Conservation (phyloP, 2,797 vertebrate genomes). For the Acanthiza pusilla region DNA sequence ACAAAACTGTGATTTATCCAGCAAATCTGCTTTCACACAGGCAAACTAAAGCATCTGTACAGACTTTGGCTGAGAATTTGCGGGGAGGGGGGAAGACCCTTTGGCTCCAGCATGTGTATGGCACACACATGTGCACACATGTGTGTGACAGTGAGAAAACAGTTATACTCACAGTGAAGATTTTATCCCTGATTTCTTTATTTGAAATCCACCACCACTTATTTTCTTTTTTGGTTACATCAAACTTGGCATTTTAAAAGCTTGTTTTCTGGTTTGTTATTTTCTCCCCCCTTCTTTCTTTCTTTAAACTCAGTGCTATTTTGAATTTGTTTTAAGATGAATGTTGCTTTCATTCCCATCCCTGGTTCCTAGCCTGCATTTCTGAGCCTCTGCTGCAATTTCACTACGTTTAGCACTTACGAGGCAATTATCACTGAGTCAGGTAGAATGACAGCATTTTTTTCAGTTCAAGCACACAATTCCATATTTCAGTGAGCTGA, state of each 20-base stretch:
- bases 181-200: conserved; percentile 64
- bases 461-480: conserved; percentile 45
- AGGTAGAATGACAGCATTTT: conserved; percentile 62
- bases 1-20: background rate
- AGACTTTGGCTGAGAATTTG: background rate
- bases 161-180: conserved; percentile 14
- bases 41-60: background rate
- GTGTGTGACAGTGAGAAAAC: background rate
- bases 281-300: background rate
- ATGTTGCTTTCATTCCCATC: conserved; percentile 47
- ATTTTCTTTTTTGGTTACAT: conserved; percentile 70
- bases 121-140: rapidly evolving
- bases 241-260: conserved; percentile 80
- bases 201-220: conserved; percentile 68
- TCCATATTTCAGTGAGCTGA: conserved; percentile 48
- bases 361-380: conserved; percentile 20
- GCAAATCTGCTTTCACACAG: background rate
- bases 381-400: conserved; percentile 43
- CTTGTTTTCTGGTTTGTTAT: conserved; percentile 27
- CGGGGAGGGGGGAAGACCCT: background rate
- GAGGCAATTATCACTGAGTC: conserved; percentile 68
- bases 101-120: background rate
- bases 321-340: conserved; percentile 68
- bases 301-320: conserved; percentile 69
- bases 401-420: conserved; percentile 52